These are phyloP conservation scores for Dolichallabes microphthalmus DNA, from an alignment of 2,113 vertebrate species.

Conservation along the genomic window DNA sequence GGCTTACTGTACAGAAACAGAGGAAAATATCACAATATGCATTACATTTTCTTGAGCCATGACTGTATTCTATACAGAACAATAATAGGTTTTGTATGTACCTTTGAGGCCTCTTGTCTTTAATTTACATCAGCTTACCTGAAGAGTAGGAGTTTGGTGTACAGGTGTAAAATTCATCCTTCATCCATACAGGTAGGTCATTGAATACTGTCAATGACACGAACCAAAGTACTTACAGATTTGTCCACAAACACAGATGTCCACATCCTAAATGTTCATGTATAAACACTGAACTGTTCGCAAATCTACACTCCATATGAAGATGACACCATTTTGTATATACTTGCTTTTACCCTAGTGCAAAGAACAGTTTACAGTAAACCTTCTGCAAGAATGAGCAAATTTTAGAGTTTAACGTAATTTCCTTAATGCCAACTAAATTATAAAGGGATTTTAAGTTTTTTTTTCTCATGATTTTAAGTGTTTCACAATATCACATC, in stretches of 20 bases:
- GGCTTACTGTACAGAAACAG: not conserved
- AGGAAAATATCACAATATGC: not conserved
- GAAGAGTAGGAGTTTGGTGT: conserved; percentile 46
- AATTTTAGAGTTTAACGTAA: not conserved
- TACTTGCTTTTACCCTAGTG: not conserved
- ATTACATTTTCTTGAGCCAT: not conserved
- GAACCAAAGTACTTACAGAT: conserved; percentile 4
- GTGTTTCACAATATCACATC: not conserved
- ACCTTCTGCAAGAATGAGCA: not conserved
- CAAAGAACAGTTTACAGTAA: conserved; percentile 39
- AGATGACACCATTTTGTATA: conserved; percentile 33
- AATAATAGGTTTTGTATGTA: not conserved
- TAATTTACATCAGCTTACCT: conserved; percentile 52
- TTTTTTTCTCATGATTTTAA: not conserved
- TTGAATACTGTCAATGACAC: conserved; percentile 20
- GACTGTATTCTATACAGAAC: not conserved
- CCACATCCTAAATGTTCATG: conserved; percentile 13
- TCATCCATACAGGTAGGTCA: conserved; percentile 29
- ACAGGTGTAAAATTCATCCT: conserved; percentile 22
- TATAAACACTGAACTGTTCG: conserved; percentile 32
- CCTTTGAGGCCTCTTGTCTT: conserved; percentile 34
- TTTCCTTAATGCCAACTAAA: not conserved
- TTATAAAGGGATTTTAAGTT: not conserved
- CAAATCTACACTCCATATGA: not conserved
- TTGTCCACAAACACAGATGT: conserved; percentile 27